phyloP scores from a whole-genome alignment of 2,113 vertebrate species.

The Poeciliopsis occidentalis region DNA sequence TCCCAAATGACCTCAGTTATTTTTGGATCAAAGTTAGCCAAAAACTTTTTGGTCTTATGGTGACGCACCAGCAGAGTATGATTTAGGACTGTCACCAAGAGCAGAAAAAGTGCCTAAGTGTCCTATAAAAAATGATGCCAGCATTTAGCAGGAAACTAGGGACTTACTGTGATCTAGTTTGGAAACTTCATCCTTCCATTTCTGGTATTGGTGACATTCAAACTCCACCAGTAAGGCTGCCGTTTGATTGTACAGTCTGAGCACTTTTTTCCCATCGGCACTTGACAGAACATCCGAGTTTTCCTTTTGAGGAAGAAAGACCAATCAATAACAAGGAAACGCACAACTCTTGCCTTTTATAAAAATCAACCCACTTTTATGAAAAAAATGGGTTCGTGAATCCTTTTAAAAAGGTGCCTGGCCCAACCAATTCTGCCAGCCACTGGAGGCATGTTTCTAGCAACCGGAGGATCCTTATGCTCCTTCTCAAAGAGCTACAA shows the following conservation, averaged over 20 bases:
- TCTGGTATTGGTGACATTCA: slow-evolving; percentile 79
- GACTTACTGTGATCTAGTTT: slow-evolving; percentile 75
- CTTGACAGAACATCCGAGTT: slow-evolving; percentile 82
- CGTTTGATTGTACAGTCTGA: slow-evolving; percentile 83
- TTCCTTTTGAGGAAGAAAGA: slow-evolving; percentile 70
- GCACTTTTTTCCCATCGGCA: slow-evolving; percentile 79
- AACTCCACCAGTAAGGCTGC: slow-evolving; percentile 81
- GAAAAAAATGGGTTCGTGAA: slow-evolving; percentile 84
- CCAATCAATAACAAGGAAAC: not conserved
- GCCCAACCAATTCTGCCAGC: slow-evolving; percentile 86
- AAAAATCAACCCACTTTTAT: slow-evolving; percentile 78
- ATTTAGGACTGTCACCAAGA: slow-evolving; percentile 78
- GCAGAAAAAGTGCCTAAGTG: slow-evolving; percentile 1
- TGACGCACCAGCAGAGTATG: slow-evolving; percentile 79
- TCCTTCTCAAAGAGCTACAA: slow-evolving; percentile 78
- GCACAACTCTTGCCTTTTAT: not conserved
- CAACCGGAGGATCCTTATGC: slow-evolving; percentile 81
- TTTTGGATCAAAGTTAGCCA: slow-evolving; percentile 86
- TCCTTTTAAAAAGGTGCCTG: slow-evolving; percentile 82
- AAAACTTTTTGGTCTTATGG: slow-evolving; percentile 77
- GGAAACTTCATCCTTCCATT: slow-evolving; percentile 81
- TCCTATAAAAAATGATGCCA: not conserved
- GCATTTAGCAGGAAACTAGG: not conserved
- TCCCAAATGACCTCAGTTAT: slow-evolving; percentile 82
- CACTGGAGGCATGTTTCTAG: slow-evolving; percentile 83